Evolutionary conservation across 2,888 invertebrate genomes (phyloP).

Genomic region (Plutella xylostella): DNA sequence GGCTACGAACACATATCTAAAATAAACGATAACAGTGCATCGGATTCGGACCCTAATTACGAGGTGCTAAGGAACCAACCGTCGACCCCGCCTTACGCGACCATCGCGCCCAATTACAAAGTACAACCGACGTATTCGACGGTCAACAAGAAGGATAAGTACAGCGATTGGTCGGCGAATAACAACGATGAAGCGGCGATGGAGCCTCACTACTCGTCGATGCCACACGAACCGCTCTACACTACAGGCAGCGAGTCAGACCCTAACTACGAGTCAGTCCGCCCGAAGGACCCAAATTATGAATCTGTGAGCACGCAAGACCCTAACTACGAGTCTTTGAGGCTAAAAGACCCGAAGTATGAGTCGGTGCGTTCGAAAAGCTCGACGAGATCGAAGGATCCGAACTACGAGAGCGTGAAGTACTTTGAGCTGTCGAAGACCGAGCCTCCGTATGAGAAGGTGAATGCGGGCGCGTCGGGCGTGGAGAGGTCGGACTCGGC

Average conservation of each 20-base stretch:
- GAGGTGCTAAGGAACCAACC: constrained; percentile 77
- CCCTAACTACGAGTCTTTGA: constrained; percentile 76
- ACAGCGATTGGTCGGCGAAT: constrained; percentile 64
- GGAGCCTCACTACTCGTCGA: constrained; percentile 84
- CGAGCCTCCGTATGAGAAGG: constrained; percentile 77
- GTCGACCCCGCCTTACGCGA: constrained; percentile 58
- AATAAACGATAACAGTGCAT: constrained; percentile 54
- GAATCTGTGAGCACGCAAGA: constrained; percentile 77
- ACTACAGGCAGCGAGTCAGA: constrained; percentile 81
- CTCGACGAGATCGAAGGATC: constrained; percentile 61
- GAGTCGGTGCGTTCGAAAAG: constrained; percentile 64
- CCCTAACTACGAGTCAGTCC: constrained; percentile 77
- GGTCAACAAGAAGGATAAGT: constrained; percentile 64
- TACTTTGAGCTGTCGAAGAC: constrained; percentile 71
- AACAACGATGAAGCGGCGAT: constrained; percentile 64
- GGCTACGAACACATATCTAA: constrained; percentile 78
- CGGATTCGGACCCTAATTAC: constrained; percentile 82
- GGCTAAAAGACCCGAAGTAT: constrained; percentile 61
- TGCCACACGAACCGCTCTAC: constrained; percentile 73
- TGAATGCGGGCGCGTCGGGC: constrained; percentile 36
- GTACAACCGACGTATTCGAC: constrained; percentile 65
- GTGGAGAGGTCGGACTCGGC: constrained; percentile 51
- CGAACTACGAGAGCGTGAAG: constrained; percentile 86
- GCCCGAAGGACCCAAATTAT: constrained; percentile 75
- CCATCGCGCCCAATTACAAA: constrained; percentile 54